These are phyloP conservation scores for Varecia variegata DNA, from an alignment of 2,797 vertebrate genomes.

Conservation along the genomic window DNA sequence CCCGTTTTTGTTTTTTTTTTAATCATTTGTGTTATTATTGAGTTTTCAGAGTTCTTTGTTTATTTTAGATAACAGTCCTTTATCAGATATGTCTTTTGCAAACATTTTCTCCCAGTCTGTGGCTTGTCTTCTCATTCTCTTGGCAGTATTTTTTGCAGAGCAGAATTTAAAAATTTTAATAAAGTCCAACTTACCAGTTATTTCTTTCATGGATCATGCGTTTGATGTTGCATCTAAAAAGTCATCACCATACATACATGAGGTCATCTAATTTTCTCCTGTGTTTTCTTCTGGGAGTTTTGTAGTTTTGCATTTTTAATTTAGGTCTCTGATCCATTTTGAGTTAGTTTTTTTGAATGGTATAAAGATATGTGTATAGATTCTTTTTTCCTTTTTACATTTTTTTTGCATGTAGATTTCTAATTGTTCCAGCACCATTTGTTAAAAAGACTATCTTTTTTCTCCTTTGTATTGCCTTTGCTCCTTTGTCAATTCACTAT, in stretches of 20 bases:
- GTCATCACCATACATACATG: fast-evolving
- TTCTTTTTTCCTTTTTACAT: too few relatives aligned
- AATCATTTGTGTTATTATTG: not conserved
- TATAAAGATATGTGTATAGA: too few relatives aligned
- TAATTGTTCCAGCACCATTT: too few relatives aligned
- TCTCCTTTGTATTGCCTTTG: not conserved
- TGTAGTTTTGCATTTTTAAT: not conserved
- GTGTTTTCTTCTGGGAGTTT: not conserved
- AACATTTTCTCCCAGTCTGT: not conserved
- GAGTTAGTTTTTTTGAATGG: not conserved
- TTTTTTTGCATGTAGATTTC: too few relatives aligned
- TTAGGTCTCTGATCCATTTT: not conserved
- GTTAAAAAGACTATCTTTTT: not conserved
- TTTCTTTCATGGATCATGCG: not conserved
- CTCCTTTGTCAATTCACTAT: too few relatives aligned
- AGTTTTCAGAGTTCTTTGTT: not conserved
- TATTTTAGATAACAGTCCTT: not conserved
- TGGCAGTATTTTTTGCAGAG: not conserved
- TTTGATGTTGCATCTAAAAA: not conserved
- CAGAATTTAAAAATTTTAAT: not conserved
- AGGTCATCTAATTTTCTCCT: not conserved
- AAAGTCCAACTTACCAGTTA: not conserved
- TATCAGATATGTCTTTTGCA: not conserved
- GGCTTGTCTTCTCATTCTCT: not conserved
- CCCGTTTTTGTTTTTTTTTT: not conserved